Percentiles rank a stretch among this genome's conserved stretches.
phyloP scores from a whole-genome alignment of 2,113 vertebrate genomes.

The Atlantisia rogersi region DNA sequence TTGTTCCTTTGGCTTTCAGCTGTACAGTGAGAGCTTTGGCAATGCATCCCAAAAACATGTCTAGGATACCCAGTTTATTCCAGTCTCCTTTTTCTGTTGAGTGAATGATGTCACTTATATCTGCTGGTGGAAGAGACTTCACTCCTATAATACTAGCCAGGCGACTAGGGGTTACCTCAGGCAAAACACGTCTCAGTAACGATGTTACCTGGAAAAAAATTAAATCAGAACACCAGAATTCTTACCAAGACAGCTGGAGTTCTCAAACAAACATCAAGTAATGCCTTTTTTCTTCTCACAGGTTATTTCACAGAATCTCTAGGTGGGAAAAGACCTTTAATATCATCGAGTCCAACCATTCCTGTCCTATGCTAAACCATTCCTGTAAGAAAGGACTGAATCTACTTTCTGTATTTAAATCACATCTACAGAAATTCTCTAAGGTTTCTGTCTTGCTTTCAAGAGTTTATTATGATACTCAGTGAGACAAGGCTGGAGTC shows the following conservation, averaged over 20 bases:
- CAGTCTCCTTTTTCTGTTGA: slow-evolving; percentile 98
- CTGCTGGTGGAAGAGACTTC: slow-evolving; percentile 94
- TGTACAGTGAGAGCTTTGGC: slow-evolving; percentile 98
- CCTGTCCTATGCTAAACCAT: too few species aligned
- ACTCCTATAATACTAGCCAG: slow-evolving; percentile 97
- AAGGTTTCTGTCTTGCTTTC: background rate
- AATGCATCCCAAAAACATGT: slow-evolving; percentile 99
- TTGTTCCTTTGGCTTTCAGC: slow-evolving; percentile 98
- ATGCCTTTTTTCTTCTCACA: background rate
- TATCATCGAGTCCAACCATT: too few species aligned
- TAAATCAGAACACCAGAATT: background rate
- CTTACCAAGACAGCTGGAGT: background rate
- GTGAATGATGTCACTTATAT: slow-evolving; percentile 99
- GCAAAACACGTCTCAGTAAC: slow-evolving; percentile 91
- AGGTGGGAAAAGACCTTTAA: too few species aligned
- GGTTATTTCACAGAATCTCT: background rate
- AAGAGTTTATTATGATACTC: background rate
- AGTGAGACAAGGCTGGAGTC: background rate
- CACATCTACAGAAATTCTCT: background rate
- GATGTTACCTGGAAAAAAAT: slow-evolving; percentile 87
- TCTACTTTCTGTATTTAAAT: background rate
- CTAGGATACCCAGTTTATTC: slow-evolving; percentile 95
- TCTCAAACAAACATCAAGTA: background rate
- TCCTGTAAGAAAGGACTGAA: background rate
- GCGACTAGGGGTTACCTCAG: slow-evolving; percentile 93